A percentile compares a stretch with the other conserved stretches of the same genome.
Conservation (phyloP, 2,888 invertebrate species). For the Hydriomena furcata region DNA sequence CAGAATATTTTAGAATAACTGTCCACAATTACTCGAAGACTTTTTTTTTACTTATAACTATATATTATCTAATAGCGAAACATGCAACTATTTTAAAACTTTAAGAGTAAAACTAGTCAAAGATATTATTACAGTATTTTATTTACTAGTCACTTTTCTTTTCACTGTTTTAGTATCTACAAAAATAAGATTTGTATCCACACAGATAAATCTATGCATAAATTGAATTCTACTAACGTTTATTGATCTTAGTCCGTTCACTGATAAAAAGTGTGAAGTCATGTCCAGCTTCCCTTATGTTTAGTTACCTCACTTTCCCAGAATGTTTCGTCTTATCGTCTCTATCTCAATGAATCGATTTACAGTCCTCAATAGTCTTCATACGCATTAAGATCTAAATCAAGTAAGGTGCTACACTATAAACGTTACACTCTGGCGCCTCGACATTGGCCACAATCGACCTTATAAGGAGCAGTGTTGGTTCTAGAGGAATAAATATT, state of each 20-base stretch:
- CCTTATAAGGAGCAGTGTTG: constrained; percentile 56
- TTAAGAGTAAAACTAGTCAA: too few species aligned
- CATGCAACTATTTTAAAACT: too few species aligned
- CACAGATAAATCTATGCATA: too few species aligned
- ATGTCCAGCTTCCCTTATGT: constrained; percentile 23
- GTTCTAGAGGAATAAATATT: constrained; percentile 62
- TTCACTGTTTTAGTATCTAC: too few species aligned
- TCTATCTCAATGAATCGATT: constrained; percentile 42
- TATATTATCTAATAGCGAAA: too few species aligned
- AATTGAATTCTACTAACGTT: too few species aligned
- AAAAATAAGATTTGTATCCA: too few species aligned
- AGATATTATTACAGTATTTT: too few species aligned
- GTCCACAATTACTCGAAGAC: constrained; percentile 45
- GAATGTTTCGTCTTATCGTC: constrained; percentile 39
- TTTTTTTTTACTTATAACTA: too few species aligned
- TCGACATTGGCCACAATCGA: constrained; percentile 52
- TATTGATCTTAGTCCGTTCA: neutral
- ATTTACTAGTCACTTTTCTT: too few species aligned
- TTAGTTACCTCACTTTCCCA: constrained; percentile 30
- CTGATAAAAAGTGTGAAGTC: constrained; percentile 15
- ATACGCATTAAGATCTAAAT: constrained; percentile 46
- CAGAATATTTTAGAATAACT: constrained; percentile 43
- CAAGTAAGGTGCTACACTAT: constrained; percentile 46
- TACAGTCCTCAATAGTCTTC: constrained; percentile 37
- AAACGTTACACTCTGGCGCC: constrained; percentile 52